A percentile compares a stretch with the other conserved stretches of the same genome.
These are phyloP conservation scores for human DNA, from an alignment of 2,113 vertebrate genomes.

Conservation along the genomic window DNA sequence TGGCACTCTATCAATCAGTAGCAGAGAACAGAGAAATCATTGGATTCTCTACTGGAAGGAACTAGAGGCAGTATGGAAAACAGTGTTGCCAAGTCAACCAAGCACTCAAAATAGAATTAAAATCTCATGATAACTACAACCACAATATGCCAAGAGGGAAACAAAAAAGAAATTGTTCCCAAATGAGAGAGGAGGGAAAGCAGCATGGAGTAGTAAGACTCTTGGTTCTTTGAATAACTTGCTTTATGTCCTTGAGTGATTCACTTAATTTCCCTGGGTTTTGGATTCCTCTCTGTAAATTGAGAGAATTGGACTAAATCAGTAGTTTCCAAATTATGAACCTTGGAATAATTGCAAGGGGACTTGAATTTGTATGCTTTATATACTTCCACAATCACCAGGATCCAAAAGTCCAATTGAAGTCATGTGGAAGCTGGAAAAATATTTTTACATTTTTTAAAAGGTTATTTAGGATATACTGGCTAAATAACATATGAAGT, in stretches of 20 bases:
- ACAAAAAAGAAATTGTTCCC: constrained; percentile 71
- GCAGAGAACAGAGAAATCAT: constrained; percentile 50
- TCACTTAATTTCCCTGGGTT: constrained; percentile 61
- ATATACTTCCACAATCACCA: neutral
- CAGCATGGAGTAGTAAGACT: neutral
- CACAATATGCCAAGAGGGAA: constrained; percentile 43
- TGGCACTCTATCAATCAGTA: constrained; percentile 57
- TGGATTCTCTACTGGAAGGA: constrained; percentile 39
- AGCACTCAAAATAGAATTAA: constrained; percentile 63
- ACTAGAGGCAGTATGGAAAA: constrained; percentile 55
- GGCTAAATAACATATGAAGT: neutral
- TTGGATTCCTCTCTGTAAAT: constrained; percentile 67
- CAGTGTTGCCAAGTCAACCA: constrained; percentile 56
- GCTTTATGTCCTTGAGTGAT: constrained; percentile 69
- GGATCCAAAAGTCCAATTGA: neutral
- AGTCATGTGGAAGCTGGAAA: constrained; percentile 32
- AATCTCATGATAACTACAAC: constrained; percentile 65
- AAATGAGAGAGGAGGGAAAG: neutral
- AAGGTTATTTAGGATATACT: neutral
- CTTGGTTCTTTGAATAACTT: constrained; percentile 52
- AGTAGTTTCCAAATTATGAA: constrained; percentile 72
- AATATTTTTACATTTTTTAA: neutral
- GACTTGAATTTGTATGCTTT: constrained; percentile 50
- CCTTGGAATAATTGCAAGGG: constrained; percentile 58
- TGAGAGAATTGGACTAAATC: constrained; percentile 67